Conservation (phyloP, 2,888 invertebrate genomes). For the Syrphus vitripennis region DNA sequence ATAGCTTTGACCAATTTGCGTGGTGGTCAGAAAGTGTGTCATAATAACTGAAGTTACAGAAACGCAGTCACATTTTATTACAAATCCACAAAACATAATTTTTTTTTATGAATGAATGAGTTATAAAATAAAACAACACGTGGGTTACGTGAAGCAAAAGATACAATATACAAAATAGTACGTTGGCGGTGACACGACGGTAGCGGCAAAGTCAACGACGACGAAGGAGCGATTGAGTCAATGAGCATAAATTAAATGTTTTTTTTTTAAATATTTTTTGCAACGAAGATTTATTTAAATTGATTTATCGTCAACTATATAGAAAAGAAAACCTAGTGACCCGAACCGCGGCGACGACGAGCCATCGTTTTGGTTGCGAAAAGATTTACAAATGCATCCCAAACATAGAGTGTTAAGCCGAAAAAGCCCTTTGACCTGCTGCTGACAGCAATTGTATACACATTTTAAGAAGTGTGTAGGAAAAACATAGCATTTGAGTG, state of each 20-base stretch:
- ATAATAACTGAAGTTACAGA: slow-evolving; percentile 7
- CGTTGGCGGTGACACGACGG: too few relatives aligned
- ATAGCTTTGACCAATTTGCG: slow-evolving; percentile 20
- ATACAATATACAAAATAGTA: slow-evolving; percentile 8
- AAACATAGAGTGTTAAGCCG: slow-evolving; percentile 14
- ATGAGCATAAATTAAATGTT: not conserved
- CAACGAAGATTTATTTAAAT: not conserved
- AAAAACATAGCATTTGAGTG: slow-evolving; percentile 54
- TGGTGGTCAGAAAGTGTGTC: slow-evolving; percentile 26
- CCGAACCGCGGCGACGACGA: not conserved
- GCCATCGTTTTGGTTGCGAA: not conserved
- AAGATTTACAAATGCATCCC: slow-evolving; percentile 27
- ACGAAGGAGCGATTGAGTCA: not conserved
- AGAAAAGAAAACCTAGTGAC: not conserved
- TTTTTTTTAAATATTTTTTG: not conserved
- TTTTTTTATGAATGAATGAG: slow-evolving; percentile 49
- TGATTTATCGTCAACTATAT: not conserved
- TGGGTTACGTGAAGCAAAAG: slow-evolving; percentile 37
- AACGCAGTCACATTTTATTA: slow-evolving; percentile 5
- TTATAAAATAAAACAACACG: slow-evolving; percentile 24
- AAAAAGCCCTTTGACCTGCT: slow-evolving; percentile 35
- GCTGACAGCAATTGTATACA: not conserved
- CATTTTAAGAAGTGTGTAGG: not conserved
- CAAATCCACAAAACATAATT: not conserved
- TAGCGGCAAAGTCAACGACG: too few relatives aligned